These are phyloP conservation scores for Hemicentrotus pulcherrimus DNA, from an alignment of 35 echinoderm and acorn worm genomes.

Conservation along the genomic window DNA sequence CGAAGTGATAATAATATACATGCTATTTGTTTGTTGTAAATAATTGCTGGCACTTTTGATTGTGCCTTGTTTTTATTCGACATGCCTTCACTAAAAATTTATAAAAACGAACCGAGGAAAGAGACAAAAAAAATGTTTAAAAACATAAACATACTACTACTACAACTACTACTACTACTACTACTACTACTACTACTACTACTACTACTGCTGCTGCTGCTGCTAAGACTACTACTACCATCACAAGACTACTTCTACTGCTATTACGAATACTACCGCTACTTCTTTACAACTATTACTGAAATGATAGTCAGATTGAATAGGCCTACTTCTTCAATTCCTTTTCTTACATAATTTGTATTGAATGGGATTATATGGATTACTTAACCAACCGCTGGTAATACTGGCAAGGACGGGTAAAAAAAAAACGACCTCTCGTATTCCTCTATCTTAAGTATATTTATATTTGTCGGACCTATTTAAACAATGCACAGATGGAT, in stretches of 20 bases:
- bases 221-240: neutral
- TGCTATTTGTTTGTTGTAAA: too few species aligned
- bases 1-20: too few species aligned
- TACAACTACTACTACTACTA: neutral
- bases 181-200: slow-evolving; percentile 9
- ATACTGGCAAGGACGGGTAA: neutral
- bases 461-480: neutral
- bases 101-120: too few species aligned
- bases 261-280: neutral
- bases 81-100: too few species aligned
- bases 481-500: neutral
- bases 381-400: neutral
- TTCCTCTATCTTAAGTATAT: neutral
- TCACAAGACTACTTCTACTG: neutral
- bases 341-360: neutral
- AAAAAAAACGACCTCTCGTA: neutral
- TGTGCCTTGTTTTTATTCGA: too few species aligned
- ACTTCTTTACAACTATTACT: neutral
- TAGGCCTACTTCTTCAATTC: neutral
- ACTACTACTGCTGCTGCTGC: neutral
- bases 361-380: neutral
- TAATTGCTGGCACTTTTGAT: too few species aligned
- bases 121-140: too few species aligned
- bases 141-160: neutral
- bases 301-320: neutral